phyloP scores from a whole-genome alignment of 1,140 invertebrate species.

The Drosophila triauraria region DNA sequence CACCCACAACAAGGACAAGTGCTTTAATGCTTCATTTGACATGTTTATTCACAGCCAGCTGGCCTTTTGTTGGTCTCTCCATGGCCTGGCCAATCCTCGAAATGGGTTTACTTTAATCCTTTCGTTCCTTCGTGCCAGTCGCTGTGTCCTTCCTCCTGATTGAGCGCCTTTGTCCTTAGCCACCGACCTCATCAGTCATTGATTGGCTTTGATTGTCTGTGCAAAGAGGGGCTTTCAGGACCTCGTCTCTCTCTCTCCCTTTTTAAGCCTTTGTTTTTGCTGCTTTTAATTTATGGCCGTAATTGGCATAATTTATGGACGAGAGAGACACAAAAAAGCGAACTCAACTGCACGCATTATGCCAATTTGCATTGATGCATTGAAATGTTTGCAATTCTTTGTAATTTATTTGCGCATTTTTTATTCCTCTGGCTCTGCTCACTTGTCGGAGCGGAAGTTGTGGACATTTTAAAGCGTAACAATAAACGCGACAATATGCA shows the following conservation, averaged over 20 bases:
- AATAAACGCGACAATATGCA: slow-evolving; percentile 33
- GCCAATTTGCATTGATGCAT: slow-evolving; percentile 67
- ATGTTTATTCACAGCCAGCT: slow-evolving; percentile 78
- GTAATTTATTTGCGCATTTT: slow-evolving; percentile 46
- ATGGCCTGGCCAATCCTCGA: slow-evolving; percentile 51
- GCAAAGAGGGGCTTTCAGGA: slow-evolving; percentile 19
- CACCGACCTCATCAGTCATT: slow-evolving; percentile 60
- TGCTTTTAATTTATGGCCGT: slow-evolving; percentile 71
- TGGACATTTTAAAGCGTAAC: slow-evolving; percentile 56
- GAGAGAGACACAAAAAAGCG: slow-evolving; percentile 16
- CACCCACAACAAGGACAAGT: slow-evolving; percentile 65
- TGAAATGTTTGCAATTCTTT: slow-evolving; percentile 42
- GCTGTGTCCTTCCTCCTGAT: slow-evolving; percentile 49
- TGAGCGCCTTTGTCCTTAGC: slow-evolving; percentile 65
- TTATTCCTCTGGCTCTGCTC: background rate
- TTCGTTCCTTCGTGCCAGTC: slow-evolving; percentile 25
- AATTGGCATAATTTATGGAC: slow-evolving; percentile 75
- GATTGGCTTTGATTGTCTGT: slow-evolving; percentile 75
- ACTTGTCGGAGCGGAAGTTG: slow-evolving; percentile 46
- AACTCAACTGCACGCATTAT: slow-evolving; percentile 54
- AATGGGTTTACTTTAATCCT: slow-evolving; percentile 74
- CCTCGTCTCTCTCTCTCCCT: background rate
- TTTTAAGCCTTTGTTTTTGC: slow-evolving; percentile 33
- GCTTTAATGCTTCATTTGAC: slow-evolving; percentile 80
- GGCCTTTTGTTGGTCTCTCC: slow-evolving; percentile 66